Evolutionary conservation across 1,140 invertebrate species (phyloP), one percentile per base, ranked within the genome.

Genomic region (Heliothis virescens): DNA sequence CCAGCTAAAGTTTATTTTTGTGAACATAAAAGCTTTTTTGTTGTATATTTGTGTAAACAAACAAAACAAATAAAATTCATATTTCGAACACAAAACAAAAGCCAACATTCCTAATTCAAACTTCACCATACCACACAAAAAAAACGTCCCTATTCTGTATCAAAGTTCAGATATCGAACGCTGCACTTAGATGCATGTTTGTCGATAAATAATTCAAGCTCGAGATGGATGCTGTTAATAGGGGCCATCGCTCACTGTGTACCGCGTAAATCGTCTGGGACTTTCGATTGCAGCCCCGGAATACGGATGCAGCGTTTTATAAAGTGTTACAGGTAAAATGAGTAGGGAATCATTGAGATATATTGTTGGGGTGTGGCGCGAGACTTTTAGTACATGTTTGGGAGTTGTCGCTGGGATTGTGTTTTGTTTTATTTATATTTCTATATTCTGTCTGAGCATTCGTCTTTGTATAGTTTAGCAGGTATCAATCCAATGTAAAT

Each of bases 231-330:
- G 71, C 84, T 67, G 82, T 67, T 90, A 90, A 90, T 89, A 89
- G 82, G 67, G 76, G 53, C 78, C 80, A 90, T 90, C 84, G 80
- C 77, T 88, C 89, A 89, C 82, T 26, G 72, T 62, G 80, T 79
- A 81, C 82, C 83, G 75, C 86, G 88, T 91, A 90, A 91, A 91
- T 91, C 89, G 89, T 91, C 90, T 89, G 89, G 83, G 87, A 91
- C 87, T 87, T 88, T 91, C 87, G 87, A 90, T 87, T 91, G 87
- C 88, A 85, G 82, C 81, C 80, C 78, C 60, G 74, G 74, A 85
- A 87, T 82, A 85, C 80, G 79, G 59, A 76, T 62, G 74, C 18
- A 13, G 13, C 21, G 48, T 82, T 76, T 65, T 76, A 76, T 76
- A 76, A 53, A 65, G 29, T 63, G 79, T 72, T 82, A 63, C 69